These are phyloP conservation scores for Synchiropus splendidus DNA, from an alignment of 2,113 vertebrate species.

Conservation along the genomic window DNA sequence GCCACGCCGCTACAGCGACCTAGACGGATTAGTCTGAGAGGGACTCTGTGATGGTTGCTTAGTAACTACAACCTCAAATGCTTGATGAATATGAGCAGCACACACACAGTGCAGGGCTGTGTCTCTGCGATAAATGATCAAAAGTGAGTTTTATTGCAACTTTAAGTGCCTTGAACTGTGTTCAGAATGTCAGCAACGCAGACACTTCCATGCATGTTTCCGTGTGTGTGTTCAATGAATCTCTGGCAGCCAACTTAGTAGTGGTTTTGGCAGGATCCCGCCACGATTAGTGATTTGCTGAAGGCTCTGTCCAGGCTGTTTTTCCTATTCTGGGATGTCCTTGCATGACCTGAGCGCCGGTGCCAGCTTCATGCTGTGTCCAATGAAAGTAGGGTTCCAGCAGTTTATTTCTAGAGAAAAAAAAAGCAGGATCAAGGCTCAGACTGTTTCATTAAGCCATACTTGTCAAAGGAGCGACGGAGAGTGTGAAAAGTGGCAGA, in stretches of 20 bases:
- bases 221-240: constrained; percentile 10
- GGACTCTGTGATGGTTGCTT: constrained; percentile 61
- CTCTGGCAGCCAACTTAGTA: constrained; percentile 18
- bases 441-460: constrained; percentile 26
- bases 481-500: constrained; percentile 27
- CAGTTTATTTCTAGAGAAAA: constrained; percentile 36
- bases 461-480: constrained; percentile 37
- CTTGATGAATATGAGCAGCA: constrained; percentile 19
- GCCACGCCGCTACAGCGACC: constrained; percentile 35
- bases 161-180: constrained; percentile 9
- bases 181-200: background rate
- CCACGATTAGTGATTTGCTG: constrained; percentile 49
- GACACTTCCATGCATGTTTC: background rate
- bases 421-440: constrained; percentile 13
- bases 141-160: constrained; percentile 16
- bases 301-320: constrained; percentile 60
- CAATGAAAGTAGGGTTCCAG: constrained; percentile 58
- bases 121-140: constrained; percentile 24
- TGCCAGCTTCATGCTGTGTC: constrained; percentile 62
- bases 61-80: constrained; percentile 60
- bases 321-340: constrained; percentile 66
- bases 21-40: constrained; percentile 53
- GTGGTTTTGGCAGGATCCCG: constrained; percentile 46
- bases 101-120: constrained; percentile 25
- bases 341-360: constrained; percentile 44